Conservation (phyloP, 2,797 vertebrate genomes). For the Thamnophis elegans region DNA sequence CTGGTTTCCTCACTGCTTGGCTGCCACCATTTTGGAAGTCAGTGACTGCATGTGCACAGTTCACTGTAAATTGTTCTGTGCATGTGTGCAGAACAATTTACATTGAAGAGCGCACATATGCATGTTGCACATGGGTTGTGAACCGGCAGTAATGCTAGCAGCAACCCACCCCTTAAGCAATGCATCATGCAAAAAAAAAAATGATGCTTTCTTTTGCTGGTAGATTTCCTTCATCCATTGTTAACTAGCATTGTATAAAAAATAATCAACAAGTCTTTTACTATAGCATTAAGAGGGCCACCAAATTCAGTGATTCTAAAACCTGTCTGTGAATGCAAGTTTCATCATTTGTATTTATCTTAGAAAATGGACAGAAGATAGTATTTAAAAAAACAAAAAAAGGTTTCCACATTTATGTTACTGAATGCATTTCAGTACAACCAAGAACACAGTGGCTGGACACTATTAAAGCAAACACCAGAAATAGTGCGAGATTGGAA, state of each 20-base stretch:
- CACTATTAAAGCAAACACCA: background rate
- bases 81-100: too few species aligned
- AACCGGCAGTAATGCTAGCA: too few species aligned
- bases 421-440: background rate
- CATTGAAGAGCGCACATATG: too few species aligned
- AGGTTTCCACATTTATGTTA: background rate
- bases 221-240: background rate
- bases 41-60: too few species aligned
- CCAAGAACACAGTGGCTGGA: background rate
- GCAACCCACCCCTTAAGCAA: background rate
- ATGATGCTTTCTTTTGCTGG: background rate
- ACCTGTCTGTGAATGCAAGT: background rate
- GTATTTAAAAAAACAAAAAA: background rate
- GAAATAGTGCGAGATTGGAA: too few species aligned
- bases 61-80: too few species aligned
- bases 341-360: background rate
- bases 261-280: background rate
- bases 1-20: too few species aligned
- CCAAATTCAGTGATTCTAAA: background rate
- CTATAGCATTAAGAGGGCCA: background rate
- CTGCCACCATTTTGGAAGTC: too few species aligned
- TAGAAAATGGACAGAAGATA: background rate
- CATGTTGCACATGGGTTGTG: too few species aligned
- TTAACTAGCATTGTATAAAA: background rate
- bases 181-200: background rate